phyloP scores from a whole-genome alignment of 2,113 vertebrate genomes.

The Myotis brandtii region DNA sequence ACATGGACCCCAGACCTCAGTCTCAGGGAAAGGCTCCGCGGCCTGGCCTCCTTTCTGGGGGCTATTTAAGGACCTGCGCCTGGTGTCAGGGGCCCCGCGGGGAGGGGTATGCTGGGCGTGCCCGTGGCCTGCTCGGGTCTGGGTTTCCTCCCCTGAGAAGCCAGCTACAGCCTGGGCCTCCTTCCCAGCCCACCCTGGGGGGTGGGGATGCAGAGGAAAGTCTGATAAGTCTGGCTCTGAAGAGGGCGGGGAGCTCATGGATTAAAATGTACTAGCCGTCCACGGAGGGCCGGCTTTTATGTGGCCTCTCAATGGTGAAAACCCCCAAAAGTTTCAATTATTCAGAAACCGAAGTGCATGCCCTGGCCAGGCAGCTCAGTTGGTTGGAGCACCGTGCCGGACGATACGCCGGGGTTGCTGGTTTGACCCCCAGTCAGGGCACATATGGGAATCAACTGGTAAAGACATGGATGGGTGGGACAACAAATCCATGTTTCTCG shows the following conservation, averaged over 20 bases:
- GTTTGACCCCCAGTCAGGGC: too few relatives aligned
- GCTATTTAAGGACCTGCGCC: slow-evolving; percentile 57
- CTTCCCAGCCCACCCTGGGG: not conserved
- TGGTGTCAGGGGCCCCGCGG: not conserved
- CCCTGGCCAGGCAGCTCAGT: not conserved
- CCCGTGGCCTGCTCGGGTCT: not conserved
- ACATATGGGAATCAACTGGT: not conserved
- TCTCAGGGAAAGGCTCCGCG: slow-evolving; percentile 73
- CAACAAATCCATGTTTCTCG: not conserved
- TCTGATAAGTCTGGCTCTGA: not conserved
- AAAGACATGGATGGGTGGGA: too few relatives aligned
- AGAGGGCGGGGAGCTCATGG: not conserved
- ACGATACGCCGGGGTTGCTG: not conserved
- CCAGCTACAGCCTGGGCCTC: not conserved
- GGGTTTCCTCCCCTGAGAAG: not conserved
- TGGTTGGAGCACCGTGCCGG: not conserved
- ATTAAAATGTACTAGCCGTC: not conserved
- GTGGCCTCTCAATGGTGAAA: not conserved
- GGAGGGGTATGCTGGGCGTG: accelerated
- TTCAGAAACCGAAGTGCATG: not conserved
- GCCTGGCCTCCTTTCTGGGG: slow-evolving; percentile 67
- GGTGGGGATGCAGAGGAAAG: not conserved
- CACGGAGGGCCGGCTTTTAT: accelerated
- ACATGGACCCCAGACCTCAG: slow-evolving; percentile 26
- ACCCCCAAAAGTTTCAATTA: not conserved